Evolutionary conservation across 2,797 vertebrate species (phyloP).

Genomic region (Psittacula echo): DNA sequence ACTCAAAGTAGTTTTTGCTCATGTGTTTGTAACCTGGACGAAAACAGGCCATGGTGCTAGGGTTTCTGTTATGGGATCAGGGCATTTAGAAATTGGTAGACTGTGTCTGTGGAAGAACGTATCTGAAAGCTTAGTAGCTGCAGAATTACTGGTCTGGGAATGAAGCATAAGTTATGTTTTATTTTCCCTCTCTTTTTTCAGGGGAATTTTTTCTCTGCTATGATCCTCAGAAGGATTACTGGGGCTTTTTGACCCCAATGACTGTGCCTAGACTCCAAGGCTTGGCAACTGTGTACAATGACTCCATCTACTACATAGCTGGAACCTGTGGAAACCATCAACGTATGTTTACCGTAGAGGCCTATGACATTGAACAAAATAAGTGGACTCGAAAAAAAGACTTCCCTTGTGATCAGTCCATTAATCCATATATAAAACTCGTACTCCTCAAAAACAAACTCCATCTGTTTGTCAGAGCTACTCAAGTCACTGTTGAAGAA

Average conservation of each 20-base stretch:
- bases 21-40: background rate
- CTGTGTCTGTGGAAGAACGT: accelerated
- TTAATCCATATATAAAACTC: conserved; percentile 97
- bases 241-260: conserved; percentile 96
- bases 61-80: background rate
- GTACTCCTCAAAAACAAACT: conserved; percentile 92
- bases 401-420: conserved; percentile 96
- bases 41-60: background rate
- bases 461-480: conserved; percentile 96
- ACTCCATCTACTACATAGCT: conserved; percentile 95
- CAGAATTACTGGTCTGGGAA: background rate
- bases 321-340: conserved; percentile 97
- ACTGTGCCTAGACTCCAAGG: conserved; percentile 93
- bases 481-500: conserved; percentile 98
- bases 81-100: background rate
- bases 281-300: conserved; percentile 90
- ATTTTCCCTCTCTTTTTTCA: conserved; percentile 68
- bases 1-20: background rate
- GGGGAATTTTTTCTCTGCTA: conserved; percentile 98
- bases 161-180: background rate
- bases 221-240: conserved; percentile 96
- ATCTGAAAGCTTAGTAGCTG: background rate
- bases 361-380: conserved; percentile 94
- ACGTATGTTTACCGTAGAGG: conserved; percentile 95
- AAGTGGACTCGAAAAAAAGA: conserved; percentile 92